These are phyloP conservation scores for Grapholita molesta DNA, from an alignment of 1,140 invertebrate species.

Conservation along the genomic window DNA sequence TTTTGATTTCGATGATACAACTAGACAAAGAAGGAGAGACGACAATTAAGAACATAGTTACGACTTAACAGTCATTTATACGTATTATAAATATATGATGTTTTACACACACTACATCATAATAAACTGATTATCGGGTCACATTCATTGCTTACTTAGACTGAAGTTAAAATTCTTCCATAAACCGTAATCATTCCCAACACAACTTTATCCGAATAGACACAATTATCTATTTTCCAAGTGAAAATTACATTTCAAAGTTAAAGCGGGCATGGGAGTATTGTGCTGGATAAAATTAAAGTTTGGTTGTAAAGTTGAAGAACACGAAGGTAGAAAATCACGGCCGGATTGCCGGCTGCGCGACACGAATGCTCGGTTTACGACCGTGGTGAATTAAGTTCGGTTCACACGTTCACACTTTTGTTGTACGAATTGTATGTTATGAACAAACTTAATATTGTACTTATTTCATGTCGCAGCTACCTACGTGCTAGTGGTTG, in stretches of 20 bases:
- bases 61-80: too few species aligned
- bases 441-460: background rate
- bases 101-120: too few species aligned
- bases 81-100: too few species aligned
- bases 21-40: too few species aligned
- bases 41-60: too few species aligned
- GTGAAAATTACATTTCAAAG: conserved; percentile 12
- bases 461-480: background rate
- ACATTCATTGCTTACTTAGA: background rate
- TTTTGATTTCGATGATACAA: too few species aligned
- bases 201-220: conserved; percentile 3
- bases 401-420: conserved; percentile 33
- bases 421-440: conserved; percentile 19
- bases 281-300: conserved; percentile 8
- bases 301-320: conserved; percentile 5
- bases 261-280: conserved; percentile 13
- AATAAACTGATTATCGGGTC: too few species aligned
- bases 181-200: background rate
- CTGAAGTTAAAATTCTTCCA: background rate
- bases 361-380: conserved; percentile 29
- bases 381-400: conserved; percentile 32
- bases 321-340: conserved; percentile 13
- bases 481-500: background rate
- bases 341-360: conserved; percentile 19
- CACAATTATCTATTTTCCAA: conserved; percentile 16